Conservation (phyloP, 1,140 invertebrate genomes). For the Drosophila fuyamai region DNA sequence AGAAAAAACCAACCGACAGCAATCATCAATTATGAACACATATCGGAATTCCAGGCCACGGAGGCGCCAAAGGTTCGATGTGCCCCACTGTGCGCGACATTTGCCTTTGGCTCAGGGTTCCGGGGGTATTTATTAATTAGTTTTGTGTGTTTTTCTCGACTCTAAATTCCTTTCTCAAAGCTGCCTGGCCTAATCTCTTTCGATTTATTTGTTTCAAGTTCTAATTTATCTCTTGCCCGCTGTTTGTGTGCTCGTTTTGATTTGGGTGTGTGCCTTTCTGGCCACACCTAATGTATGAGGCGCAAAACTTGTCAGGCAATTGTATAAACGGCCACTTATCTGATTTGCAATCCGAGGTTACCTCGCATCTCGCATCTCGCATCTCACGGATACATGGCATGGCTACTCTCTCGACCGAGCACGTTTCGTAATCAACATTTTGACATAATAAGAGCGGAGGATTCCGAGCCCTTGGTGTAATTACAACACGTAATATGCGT, state of each 20-base stretch:
- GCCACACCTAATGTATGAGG: conserved; percentile 61
- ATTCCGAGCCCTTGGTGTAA: conserved; percentile 42
- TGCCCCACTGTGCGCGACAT: conserved; percentile 69
- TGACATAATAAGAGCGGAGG: conserved; percentile 62
- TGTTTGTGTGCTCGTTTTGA: conserved; percentile 3
- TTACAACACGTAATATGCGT: conserved; percentile 80
- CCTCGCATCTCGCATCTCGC: conserved; percentile 18
- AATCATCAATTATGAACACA: conserved; percentile 51
- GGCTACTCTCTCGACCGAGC: conserved; percentile 35
- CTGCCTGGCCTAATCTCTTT: conserved; percentile 50
- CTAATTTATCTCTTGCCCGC: conserved; percentile 69
- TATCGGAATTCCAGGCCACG: conserved; percentile 43
- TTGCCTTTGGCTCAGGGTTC: conserved; percentile 26
- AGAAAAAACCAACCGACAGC: conserved; percentile 21
- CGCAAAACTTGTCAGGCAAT: conserved; percentile 64
- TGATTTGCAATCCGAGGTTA: conserved; percentile 51
- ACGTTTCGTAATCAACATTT: conserved; percentile 80
- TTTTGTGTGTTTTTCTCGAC: conserved; percentile 53
- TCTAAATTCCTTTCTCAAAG: conserved; percentile 52
- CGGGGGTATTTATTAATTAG: conserved; percentile 70
- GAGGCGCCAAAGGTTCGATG: conserved; percentile 41
- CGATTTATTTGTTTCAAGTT: conserved; percentile 80
- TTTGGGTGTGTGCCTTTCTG: conserved; percentile 28
- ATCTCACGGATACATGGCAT: conserved; percentile 13
- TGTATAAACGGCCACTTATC: conserved; percentile 61